Evolutionary conservation across 2,888 invertebrate genomes (phyloP), one percentile per base, ranked within the genome.

Genomic region (Diogma glabrata): DNA sequence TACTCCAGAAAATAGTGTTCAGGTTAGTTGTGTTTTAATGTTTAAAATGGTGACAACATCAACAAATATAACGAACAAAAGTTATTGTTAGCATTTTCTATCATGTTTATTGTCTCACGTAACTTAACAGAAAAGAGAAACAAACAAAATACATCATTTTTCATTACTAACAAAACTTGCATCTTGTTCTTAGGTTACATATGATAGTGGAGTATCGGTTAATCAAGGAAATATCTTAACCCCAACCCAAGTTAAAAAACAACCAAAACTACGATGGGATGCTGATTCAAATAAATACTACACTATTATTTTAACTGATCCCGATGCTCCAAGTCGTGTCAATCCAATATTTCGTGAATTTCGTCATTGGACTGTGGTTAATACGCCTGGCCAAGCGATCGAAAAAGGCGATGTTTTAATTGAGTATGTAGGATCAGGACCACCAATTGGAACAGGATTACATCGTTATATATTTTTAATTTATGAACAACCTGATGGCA

Each of bases 221-320:
- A 69, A 75, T 1, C 71, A 79, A 52, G 89, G 88, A 12, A 84
- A 84, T 60, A 79, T 77, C 53, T 66, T 88, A 54, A 87, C 87
- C 0, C 86, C 86, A 1, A 84, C 82, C 0, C 78, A 79, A 57
- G 87, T 87, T 4, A 84, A 89, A 66, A 77, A 85, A 64, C 66
- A 72, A 24, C 91, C 91, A 0, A 68, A 67, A 0, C 74, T 91
- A 2, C 66, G 71, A 1, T 92, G 85, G 84, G 73, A 77, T 1
- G 78, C 76, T 1, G 75, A 76, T 2, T 54, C 70, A 0, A 66
- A 66, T 49, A 60, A 72, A 24, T 76, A 78, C 51, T 92, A 92
- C 66, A 85, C 88, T 0, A 69, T 92, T 4, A 82, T 83, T 60
- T 84, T 89, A 87, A 88, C 87, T 50, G 90, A 90, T 83, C 69